phyloP scores from a whole-genome alignment of 2,888 invertebrate species.

The Trichopria drosophilae region DNA sequence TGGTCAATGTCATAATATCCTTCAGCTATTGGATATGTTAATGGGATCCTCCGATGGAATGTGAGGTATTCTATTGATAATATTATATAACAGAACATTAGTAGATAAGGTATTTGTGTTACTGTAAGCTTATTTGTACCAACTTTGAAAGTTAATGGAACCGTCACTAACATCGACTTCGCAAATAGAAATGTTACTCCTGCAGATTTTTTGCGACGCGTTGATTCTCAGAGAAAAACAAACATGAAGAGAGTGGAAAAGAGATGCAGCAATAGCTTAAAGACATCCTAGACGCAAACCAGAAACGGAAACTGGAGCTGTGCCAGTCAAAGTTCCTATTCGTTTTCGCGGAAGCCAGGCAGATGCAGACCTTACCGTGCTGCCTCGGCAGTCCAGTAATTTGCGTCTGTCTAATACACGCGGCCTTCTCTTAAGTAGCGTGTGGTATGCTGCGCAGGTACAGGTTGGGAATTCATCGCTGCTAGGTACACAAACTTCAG shows the following conservation, averaged over 20 bases:
- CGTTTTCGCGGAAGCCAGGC: conserved; percentile 15
- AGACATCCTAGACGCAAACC: conserved; percentile 11
- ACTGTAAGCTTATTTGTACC: no score
- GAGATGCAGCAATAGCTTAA: conserved; percentile 13
- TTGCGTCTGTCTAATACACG: conserved; percentile 35
- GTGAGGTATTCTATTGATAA: no score
- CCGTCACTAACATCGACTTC: no score
- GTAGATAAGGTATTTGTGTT: no score
- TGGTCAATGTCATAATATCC: no score
- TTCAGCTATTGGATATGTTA: no score
- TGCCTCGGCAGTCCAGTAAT: conserved; percentile 30
- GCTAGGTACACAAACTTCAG: conserved; percentile 1
- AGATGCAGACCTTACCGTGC: conserved; percentile 7
- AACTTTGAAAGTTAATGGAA: no score
- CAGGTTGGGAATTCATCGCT: conserved; percentile 1
- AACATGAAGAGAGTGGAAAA: neutral
- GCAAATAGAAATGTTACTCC: no score
- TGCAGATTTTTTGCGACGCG: no score
- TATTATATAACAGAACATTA: no score
- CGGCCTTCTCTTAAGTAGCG: conserved; percentile 9
- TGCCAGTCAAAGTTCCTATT: conserved; percentile 32
- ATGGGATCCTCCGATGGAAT: no score
- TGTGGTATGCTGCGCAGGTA: neutral
- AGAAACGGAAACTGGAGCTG: conserved; percentile 27
- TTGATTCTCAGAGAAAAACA: no score